These are phyloP conservation scores for Rattus rattus DNA, from an alignment of 2,113 vertebrate species.

Conservation along the genomic window DNA sequence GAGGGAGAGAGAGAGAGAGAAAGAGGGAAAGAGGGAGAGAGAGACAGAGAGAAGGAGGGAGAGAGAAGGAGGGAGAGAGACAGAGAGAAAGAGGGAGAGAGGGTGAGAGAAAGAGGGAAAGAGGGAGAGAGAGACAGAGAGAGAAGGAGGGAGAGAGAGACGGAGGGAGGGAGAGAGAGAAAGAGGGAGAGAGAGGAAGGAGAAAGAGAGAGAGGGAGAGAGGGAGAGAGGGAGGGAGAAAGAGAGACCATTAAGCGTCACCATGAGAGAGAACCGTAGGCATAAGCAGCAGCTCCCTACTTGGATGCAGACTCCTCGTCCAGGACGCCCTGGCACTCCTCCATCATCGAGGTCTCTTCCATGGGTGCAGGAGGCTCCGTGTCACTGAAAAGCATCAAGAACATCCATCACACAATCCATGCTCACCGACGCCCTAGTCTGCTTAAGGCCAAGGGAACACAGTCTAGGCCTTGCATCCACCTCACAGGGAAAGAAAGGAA, in stretches of 20 bases:
- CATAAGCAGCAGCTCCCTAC: conserved; percentile 82
- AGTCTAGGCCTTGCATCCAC: not conserved
- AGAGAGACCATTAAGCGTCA: not conserved
- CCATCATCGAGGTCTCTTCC: conserved; percentile 84
- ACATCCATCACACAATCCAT: not conserved
- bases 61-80: no score
- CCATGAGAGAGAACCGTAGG: not conserved
- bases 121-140: no score
- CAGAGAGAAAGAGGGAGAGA: no score
- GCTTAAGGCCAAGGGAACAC: not conserved
- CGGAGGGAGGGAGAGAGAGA: no score
- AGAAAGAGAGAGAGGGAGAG: no score
- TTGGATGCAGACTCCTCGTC: conserved; percentile 85
- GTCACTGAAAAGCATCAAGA: conserved; percentile 84
- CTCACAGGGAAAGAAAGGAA: not conserved
- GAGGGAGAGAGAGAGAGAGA: not conserved
- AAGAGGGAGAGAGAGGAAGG: no score
- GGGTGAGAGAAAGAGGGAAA: not conserved
- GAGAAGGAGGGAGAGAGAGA: no score
- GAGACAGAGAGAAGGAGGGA: no score
- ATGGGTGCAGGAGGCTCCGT: conserved; percentile 79
- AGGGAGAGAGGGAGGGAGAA: not conserved
- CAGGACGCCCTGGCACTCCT: conserved; percentile 75
- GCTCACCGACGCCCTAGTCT: not conserved
- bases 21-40: no score